Base-by-base conservation (phyloP, 2,113 vertebrate species). In the Rousettus leschenaultii region DNA sequence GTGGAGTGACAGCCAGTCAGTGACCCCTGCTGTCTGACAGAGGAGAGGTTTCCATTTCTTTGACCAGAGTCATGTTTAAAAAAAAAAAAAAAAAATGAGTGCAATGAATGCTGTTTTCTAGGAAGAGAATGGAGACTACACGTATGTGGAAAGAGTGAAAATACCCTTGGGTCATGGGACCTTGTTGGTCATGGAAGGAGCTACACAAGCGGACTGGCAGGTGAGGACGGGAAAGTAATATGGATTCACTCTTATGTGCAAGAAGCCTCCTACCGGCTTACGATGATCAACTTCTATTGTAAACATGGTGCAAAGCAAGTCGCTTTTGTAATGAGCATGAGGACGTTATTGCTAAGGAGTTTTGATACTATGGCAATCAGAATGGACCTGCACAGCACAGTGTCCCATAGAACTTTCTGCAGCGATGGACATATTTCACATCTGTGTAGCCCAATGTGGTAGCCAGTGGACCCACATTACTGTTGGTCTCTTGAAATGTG, bases 161-260 rank as follows among this genome's bases (percentile, higher is more conserved):
- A 98, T 99, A 74, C 99, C 99, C 13, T 98, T 99, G 89, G 98
- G 98, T 93, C 99, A 99, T 0, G 99, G 99, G n/a, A 99, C 99
- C 33, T 98, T 99, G 79, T 96, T 99, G 87, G n/a, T 99, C 66
- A 99, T 99, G 99, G 99, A 99, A 77, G 99, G 99, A 93, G 99
- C 99, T 14, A 99, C 99, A 0, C 99, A 99, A 96, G 99, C 99
- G 5, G 99, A 99, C 8, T 99, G 99, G 99, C 99, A 99, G 99
- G 99, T 99, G 80, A 97, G 97, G 75, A 22, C 1, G 21, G 4
- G 2, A 14, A 12, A 5, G 21, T 63, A 1, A 7, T 0, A 0
- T 16, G 40, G 0, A 2, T n/a, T 19, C 61, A 1, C 40, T 43
- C 9, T 68, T 30, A 1, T 15, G 0, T 53, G n/a, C 78, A 78